phyloP scores from a whole-genome alignment of 2,797 vertebrate genomes.

The Nasua narica region DNA sequence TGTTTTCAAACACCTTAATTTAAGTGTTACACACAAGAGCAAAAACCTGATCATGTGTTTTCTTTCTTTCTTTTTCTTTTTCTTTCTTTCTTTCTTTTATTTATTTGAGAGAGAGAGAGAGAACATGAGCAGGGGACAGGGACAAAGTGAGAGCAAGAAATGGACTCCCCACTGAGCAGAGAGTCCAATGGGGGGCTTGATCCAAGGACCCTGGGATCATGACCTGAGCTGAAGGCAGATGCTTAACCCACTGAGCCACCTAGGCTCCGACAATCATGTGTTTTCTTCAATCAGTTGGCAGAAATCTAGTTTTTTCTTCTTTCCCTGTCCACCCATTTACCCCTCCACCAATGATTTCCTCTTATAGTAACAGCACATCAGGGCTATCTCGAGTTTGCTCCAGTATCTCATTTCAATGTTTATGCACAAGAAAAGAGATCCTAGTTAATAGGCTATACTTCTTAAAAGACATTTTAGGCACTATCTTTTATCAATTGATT shows the following conservation, averaged over 20 bases:
- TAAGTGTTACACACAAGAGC: background rate
- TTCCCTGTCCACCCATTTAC: background rate
- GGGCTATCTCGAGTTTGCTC: background rate
- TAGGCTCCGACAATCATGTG: rapidly evolving
- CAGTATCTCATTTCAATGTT: background rate
- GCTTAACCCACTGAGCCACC: background rate
- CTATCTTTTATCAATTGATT: background rate
- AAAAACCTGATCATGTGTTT: background rate
- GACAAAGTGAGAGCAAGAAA: background rate
- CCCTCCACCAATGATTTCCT: background rate
- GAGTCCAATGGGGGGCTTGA: background rate
- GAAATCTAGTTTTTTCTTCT: background rate
- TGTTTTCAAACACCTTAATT: background rate
- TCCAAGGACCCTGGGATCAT: background rate
- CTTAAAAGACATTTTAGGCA: background rate
- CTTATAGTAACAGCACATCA: background rate
- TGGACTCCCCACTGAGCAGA: background rate
- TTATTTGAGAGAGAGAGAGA: background rate
- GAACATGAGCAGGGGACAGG: background rate
- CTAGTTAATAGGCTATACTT: background rate
- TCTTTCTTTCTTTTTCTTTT: background rate
- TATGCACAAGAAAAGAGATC: background rate
- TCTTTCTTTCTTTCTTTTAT: no score
- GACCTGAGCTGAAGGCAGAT: background rate
- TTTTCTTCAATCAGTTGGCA: background rate